These are phyloP conservation scores for Emys orbicularis DNA, from an alignment of 2,797 vertebrate species.

Conservation along the genomic window DNA sequence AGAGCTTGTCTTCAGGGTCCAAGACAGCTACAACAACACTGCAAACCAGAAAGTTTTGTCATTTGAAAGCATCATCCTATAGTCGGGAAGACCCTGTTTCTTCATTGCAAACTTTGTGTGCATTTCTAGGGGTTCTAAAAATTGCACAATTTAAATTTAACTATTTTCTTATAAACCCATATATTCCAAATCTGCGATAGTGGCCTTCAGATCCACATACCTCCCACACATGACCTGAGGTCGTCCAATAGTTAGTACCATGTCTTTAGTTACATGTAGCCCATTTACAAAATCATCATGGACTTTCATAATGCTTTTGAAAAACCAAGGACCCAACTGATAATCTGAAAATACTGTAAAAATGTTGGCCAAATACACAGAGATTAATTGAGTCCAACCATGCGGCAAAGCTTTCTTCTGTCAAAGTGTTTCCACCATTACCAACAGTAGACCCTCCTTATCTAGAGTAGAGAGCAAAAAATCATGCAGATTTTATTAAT, in stretches of 20 bases:
- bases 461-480: background rate
- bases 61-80: background rate
- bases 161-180: background rate
- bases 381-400: conserved; percentile 58
- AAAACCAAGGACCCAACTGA: conserved; percentile 43
- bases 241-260: background rate
- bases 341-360: conserved; percentile 40
- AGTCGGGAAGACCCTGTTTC: background rate
- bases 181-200: too few species aligned
- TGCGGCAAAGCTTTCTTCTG: conserved; percentile 46
- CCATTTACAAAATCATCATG: conserved; percentile 33
- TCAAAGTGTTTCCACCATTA: conserved; percentile 58
- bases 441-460: conserved; percentile 12
- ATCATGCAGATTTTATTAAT: too few species aligned
- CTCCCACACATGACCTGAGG: background rate
- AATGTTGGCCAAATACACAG: conserved; percentile 56
- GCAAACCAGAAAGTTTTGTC: background rate
- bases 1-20: too few species aligned
- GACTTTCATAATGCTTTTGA: conserved; percentile 28
- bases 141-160: background rate
- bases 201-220: background rate
- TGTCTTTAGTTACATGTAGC: fast-evolving
- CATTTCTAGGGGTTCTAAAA: background rate
- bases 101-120: background rate
- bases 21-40: too few species aligned